Conservation (phyloP, 2,797 vertebrate genomes). For the Myiotriccus ornatus region DNA sequence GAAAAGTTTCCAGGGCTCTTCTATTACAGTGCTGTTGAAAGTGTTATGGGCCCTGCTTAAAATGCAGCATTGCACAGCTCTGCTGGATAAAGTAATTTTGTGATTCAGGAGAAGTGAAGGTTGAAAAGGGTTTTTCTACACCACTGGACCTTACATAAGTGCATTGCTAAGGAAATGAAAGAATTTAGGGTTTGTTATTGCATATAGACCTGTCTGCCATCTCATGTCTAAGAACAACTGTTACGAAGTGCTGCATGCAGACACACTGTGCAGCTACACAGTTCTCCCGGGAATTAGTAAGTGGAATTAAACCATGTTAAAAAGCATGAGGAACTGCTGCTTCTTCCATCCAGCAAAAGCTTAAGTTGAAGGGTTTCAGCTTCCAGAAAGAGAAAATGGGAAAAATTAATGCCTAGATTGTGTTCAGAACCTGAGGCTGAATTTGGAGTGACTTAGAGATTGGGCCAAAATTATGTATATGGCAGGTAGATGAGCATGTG, state of each 20-base stretch:
- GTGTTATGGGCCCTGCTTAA: neutral
- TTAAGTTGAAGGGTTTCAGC: neutral
- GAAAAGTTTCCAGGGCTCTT: neutral
- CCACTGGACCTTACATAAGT: neutral
- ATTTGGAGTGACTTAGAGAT: neutral
- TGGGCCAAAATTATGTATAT: neutral
- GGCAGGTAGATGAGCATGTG: neutral
- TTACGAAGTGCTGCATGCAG: neutral
- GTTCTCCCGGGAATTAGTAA: neutral
- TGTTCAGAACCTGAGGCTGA: neutral
- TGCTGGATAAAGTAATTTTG: neutral
- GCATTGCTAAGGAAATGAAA: neutral
- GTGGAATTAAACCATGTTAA: neutral
- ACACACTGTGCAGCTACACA: fast-evolving
- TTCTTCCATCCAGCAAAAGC: neutral
- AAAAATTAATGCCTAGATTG: neutral
- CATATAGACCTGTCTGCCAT: neutral
- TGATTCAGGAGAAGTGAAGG: neutral
- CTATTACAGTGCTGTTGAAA: neutral
- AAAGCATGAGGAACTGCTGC: neutral
- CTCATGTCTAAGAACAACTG: neutral
- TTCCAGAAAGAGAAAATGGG: neutral
- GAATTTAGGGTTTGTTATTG: neutral
- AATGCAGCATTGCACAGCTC: neutral
- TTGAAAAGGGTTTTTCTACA: neutral